These are phyloP conservation scores for Microcebus tavaratra DNA, from an alignment of 2,113 vertebrate genomes.

Conservation along the genomic window DNA sequence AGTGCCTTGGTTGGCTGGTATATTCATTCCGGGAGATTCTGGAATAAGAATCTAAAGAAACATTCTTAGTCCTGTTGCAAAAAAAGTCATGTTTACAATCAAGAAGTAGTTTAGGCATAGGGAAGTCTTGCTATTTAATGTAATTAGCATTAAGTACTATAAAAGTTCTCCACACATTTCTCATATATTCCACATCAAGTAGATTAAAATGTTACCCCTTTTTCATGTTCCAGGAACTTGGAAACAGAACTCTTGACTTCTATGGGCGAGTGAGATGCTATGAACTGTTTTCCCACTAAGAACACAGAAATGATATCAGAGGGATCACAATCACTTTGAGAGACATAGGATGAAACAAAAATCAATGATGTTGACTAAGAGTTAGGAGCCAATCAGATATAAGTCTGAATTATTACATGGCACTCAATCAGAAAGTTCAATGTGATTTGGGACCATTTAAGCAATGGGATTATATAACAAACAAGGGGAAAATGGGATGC, in stretches of 20 bases:
- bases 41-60: constrained; percentile 24
- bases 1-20: not conserved
- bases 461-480: constrained; percentile 64
- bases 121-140: not conserved
- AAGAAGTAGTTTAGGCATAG: not conserved
- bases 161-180: not conserved
- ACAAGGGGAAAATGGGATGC: constrained; percentile 51
- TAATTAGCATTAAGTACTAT: not conserved
- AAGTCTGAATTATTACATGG: constrained; percentile 67
- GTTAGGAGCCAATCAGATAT: constrained; percentile 69
- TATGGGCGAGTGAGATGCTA: constrained; percentile 37
- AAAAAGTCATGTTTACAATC: constrained; percentile 8
- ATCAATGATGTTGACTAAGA: constrained; percentile 24
- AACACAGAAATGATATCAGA: constrained; percentile 50
- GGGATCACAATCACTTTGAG: constrained; percentile 30
- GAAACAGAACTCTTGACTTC: constrained; percentile 44
- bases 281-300: constrained; percentile 46
- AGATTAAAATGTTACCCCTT: not conserved
- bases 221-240: not conserved
- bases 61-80: constrained; percentile 4
- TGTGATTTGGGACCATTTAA: constrained; percentile 56
- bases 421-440: constrained; percentile 44
- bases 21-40: not conserved
- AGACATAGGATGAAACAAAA: constrained; percentile 55
- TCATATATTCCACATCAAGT: not conserved